Base-by-base conservation (phyloP, 2,797 vertebrate genomes). In the Falco cherrug region DNA sequence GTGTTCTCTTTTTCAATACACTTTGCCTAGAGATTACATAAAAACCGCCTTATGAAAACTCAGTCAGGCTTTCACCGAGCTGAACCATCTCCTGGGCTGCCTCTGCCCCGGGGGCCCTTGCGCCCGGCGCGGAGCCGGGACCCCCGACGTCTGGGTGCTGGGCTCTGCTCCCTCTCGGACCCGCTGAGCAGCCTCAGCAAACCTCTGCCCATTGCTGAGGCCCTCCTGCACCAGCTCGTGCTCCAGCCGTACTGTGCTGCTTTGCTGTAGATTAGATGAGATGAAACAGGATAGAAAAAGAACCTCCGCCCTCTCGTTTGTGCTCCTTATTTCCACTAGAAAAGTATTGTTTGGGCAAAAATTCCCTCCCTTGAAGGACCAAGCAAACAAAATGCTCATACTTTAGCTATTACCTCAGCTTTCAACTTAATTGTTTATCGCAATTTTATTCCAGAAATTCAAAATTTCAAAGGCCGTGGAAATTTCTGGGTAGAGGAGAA, bases 1-100 rank as follows among this genome's bases (percentile, higher is more conserved):
- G 5, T 0, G 0, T 28, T 54, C 10, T 67, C 15, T 48, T 68
- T 76, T 22, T 19, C 35, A 73, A 29, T 6, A 26, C 1, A 0
- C 15, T 50, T 39, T 16, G 17, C 35, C 33, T 31, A 51, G 39
- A 24, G 13, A 24, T 71, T 41, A 16, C 41, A 63, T 83, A 13
- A 82, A 69, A 84, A 21, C 5, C 8, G 19, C 10, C 16, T 48
- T 90, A 73, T 56, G 24, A 41, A 82, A 61, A 16, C 0, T 0
- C 3, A 12, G 21, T 33, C 22, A 14, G 33, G 21, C 5, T 69
- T 67, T 63, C 21, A 53, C 24, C 17, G 21, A 2, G n/a, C 18
- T 5, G 3, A 39, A 65, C 9, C 9, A 2, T 39, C 78, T 19
- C 1, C 19, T 35, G n/a, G 51, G 43, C 35, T 69, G 51, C 12